A percentile compares a stretch with the other conserved stretches of the same genome.
Evolutionary conservation across 2,797 vertebrate species (phyloP).

Genomic region (Bovichtus variegatus): DNA sequence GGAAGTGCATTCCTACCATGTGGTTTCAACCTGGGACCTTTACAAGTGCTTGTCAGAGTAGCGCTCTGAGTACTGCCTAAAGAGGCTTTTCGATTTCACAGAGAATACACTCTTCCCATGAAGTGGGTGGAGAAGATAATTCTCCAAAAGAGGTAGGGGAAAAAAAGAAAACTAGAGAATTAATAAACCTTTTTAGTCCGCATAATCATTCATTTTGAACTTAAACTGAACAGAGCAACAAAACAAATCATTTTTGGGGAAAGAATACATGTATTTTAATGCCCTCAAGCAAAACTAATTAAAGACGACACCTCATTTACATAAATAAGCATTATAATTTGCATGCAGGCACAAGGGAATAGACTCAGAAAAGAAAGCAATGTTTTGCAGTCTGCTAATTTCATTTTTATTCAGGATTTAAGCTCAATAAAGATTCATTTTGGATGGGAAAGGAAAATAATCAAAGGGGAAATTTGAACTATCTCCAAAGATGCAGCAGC

Average conservation of each 20-base stretch:
- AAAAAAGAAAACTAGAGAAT: conserved; percentile 77
- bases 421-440: conserved; percentile 92
- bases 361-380: conserved; percentile 89
- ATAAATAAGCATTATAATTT: conserved; percentile 93
- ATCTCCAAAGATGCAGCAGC: conserved; percentile 91
- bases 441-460: conserved; percentile 86
- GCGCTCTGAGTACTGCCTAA: conserved; percentile 74
- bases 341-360: conserved; percentile 89
- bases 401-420: conserved; percentile 91
- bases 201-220: conserved; percentile 89
- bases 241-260: conserved; percentile 91
- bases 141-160: conserved; percentile 71
- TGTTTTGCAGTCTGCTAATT: conserved; percentile 92
- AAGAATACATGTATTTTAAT: conserved; percentile 93
- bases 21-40: conserved; percentile 82
- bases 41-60: conserved; percentile 74
- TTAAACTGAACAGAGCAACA: conserved; percentile 88
- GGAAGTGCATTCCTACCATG: conserved; percentile 75
- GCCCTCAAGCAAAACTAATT: conserved; percentile 92
- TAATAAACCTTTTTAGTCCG: conserved; percentile 89
- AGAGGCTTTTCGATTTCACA: conserved; percentile 85
- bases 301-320: conserved; percentile 92
- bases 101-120: conserved; percentile 72
- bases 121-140: conserved; percentile 87
- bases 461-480: conserved; percentile 88